Conservation (phyloP, 2,797 vertebrate genomes). For the Cuniculus paca region DNA sequence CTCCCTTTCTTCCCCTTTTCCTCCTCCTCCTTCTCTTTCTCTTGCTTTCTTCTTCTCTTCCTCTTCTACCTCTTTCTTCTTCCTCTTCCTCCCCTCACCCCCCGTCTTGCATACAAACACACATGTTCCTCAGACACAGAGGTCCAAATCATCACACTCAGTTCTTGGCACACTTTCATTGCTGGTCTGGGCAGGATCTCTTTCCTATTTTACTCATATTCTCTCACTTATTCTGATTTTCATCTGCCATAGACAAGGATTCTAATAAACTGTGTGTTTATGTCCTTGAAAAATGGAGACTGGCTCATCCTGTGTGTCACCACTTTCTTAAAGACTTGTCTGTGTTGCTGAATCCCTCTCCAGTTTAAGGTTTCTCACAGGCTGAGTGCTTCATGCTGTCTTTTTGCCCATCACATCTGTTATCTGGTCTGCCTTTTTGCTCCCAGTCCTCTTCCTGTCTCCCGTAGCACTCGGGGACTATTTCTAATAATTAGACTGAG, state of each 20-base stretch:
- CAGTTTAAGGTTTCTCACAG: neutral
- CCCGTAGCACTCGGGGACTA: neutral
- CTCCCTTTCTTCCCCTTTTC: neutral
- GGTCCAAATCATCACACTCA: neutral
- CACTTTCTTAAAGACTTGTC: neutral
- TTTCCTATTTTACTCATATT: neutral
- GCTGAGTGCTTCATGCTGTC: neutral
- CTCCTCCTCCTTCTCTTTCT: neutral
- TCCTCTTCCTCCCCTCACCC: rapidly evolving
- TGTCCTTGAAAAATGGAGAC: neutral
- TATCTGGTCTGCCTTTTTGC: neutral
- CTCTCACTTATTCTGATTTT: neutral
- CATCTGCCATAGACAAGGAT: neutral
- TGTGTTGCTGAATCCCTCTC: neutral
- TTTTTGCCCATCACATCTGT: neutral
- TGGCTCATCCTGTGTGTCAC: neutral
- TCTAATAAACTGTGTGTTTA: neutral
- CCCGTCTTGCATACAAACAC: too few species aligned
- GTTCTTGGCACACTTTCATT: neutral
- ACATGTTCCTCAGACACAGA: rapidly evolving
- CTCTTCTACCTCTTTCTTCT: too few species aligned
- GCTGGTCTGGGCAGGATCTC: neutral
- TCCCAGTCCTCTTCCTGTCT: too few species aligned
- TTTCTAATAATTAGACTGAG: neutral
- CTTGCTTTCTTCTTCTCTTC: too few species aligned